These are phyloP conservation scores for Crotalus viridis DNA, from an alignment of 2,113 vertebrate species.

Conservation along the genomic window DNA sequence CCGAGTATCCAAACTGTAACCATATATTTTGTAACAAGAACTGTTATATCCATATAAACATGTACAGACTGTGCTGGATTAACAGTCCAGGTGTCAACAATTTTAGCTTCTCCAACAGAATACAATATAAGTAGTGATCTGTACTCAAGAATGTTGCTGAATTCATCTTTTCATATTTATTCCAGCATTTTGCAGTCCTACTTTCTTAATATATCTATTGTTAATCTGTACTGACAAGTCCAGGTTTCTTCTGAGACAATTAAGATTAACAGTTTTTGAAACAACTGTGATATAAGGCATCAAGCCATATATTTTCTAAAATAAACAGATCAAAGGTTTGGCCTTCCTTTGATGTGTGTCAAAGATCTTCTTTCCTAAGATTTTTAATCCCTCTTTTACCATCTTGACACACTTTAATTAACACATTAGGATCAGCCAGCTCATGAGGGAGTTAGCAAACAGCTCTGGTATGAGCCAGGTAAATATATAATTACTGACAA, in stretches of 20 bases:
- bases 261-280: constrained; percentile 55
- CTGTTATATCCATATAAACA: not conserved
- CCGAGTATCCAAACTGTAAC: not conserved
- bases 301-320: constrained; percentile 43
- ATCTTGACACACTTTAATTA: constrained; percentile 1
- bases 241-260: constrained; percentile 43
- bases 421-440: accelerated
- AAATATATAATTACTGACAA: accelerated
- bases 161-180: constrained; percentile 45
- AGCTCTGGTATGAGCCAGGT: constrained; percentile 5
- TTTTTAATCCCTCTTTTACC: accelerated
- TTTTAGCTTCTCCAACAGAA: not conserved
- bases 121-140: not conserved
- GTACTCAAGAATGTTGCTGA: constrained; percentile 36
- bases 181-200: constrained; percentile 27
- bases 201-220: constrained; percentile 48
- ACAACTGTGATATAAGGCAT: constrained; percentile 19
- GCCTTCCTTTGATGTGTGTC: constrained; percentile 55
- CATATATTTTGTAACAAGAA: not conserved
- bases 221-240: constrained; percentile 53
- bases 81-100: not conserved
- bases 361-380: constrained; percentile 3
- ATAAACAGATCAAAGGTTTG: constrained; percentile 26
- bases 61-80: not conserved
- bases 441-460: not conserved